A percentile compares a stretch with the other conserved stretches of the same genome.
These are phyloP conservation scores for Nymphalis io DNA, from an alignment of 1,140 invertebrate genomes.

Conservation along the genomic window DNA sequence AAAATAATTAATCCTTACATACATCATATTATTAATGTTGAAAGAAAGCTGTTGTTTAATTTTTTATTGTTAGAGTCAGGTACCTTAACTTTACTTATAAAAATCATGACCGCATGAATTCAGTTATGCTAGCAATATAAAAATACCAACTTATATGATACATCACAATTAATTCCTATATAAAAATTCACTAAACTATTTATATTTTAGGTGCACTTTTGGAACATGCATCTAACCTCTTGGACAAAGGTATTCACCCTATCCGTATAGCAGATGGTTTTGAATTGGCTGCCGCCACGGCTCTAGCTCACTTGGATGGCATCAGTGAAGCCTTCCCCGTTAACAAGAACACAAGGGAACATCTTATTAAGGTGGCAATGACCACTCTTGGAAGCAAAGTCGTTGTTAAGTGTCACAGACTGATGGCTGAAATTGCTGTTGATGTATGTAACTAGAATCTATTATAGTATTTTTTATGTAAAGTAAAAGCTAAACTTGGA, in stretches of 20 bases:
- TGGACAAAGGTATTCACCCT: constrained; percentile 99
- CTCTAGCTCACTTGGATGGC: constrained; percentile 92
- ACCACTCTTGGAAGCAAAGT: constrained; percentile 99
- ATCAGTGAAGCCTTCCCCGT: constrained; percentile 96
- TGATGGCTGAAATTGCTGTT: constrained; percentile 99
- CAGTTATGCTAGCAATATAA: too few relatives aligned
- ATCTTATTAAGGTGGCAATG: constrained; percentile 97
- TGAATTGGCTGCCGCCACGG: constrained; percentile 96
- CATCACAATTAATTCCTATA: too few relatives aligned
- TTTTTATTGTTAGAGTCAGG: too few relatives aligned
- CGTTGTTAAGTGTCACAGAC: constrained; percentile 93
- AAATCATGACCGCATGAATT: too few relatives aligned
- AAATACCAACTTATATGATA: too few relatives aligned
- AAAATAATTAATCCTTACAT: too few relatives aligned
- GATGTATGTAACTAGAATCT: constrained; percentile 82
- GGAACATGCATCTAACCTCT: constrained; percentile 95
- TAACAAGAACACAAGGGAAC: constrained; percentile 90
- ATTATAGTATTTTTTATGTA: neutral
- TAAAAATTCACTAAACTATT: neutral
- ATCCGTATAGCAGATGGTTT: constrained; percentile 99
- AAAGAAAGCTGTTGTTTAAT: too few relatives aligned
- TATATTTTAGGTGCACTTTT: constrained; percentile 88
- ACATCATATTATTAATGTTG: too few relatives aligned
- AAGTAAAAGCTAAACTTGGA: too few relatives aligned
- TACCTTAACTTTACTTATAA: too few relatives aligned